phyloP scores from a whole-genome alignment of 1,140 invertebrate genomes.

The Aphaenogaster rudis region DNA sequence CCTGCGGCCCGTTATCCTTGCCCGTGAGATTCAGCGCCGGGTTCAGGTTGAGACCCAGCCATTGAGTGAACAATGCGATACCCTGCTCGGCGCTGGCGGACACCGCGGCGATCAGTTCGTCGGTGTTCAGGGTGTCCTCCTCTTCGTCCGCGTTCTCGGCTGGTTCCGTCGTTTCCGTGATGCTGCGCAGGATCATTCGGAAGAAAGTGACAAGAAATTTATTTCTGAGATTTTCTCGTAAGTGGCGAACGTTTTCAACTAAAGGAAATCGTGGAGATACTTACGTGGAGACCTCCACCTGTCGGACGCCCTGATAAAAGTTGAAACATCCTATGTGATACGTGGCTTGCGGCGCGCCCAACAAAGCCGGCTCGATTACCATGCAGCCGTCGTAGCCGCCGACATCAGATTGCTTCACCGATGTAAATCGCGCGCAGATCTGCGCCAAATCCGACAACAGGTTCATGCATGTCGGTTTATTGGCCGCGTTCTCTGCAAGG shows the following conservation, averaged over 20 bases:
- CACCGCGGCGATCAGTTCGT: conserved; percentile 86
- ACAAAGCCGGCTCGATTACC: conserved; percentile 86
- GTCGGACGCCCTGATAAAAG: conserved; percentile 85
- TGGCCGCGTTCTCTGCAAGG: conserved; percentile 82
- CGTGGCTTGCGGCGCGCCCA: conserved; percentile 85
- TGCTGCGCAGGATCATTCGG: conserved; percentile 34
- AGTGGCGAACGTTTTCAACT: background rate
- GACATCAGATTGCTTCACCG: conserved; percentile 79
- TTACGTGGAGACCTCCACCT: conserved; percentile 82
- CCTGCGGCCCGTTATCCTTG: conserved; percentile 60
- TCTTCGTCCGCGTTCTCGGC: conserved; percentile 79
- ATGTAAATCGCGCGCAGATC: conserved; percentile 87
- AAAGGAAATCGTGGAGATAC: conserved; percentile 56
- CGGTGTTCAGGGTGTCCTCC: conserved; percentile 83
- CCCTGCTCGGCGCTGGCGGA: conserved; percentile 87
- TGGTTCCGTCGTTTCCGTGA: conserved; percentile 75
- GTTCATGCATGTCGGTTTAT: conserved; percentile 87
- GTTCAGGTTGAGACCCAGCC: conserved; percentile 84
- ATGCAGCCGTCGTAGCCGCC: conserved; percentile 85
- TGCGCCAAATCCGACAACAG: conserved; percentile 87
- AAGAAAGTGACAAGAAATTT: background rate
- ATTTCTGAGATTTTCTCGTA: background rate
- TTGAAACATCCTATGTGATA: conserved; percentile 87
- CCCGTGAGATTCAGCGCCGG: conserved; percentile 80
- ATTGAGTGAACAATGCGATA: conserved; percentile 86